Conservation (phyloP, 2,888 invertebrate genomes). For the Melanostoma mellinum region DNA sequence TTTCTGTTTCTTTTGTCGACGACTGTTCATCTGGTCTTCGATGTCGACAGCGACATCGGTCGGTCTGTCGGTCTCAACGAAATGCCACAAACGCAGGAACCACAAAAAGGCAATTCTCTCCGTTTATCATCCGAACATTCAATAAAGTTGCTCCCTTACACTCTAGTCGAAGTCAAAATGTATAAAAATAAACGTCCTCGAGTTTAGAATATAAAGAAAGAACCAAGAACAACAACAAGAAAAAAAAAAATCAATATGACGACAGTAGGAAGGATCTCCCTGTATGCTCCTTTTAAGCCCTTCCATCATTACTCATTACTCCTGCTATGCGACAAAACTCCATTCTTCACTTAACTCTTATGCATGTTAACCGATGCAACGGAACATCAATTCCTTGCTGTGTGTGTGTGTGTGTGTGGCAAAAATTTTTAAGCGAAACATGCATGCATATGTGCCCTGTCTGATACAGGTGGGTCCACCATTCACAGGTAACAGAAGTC, state of each 20-base stretch:
- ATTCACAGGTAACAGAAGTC: conserved; percentile 42
- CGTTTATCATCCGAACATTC: conserved; percentile 49
- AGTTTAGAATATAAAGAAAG: conserved; percentile 41
- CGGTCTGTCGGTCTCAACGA: conserved; percentile 18
- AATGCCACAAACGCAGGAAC: conserved; percentile 31
- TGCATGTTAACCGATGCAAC: conserved; percentile 47
- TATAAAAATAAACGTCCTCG: conserved; percentile 23
- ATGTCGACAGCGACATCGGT: background rate
- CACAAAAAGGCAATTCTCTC: conserved; percentile 28
- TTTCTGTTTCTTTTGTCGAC: conserved; percentile 7
- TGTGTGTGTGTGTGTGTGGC: conserved; percentile 24
- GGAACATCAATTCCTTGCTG: conserved; percentile 39
- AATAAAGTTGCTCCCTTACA: conserved; percentile 32
- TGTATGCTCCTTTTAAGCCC: conserved; percentile 7
- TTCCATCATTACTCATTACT: conserved; percentile 54
- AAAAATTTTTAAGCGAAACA: conserved; percentile 28
- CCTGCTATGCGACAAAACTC: conserved; percentile 55
- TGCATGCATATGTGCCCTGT: conserved; percentile 50
- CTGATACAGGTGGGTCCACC: conserved; percentile 60
- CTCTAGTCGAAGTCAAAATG: too few species aligned
- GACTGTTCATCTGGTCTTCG: conserved; percentile 26
- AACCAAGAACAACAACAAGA: conserved; percentile 7
- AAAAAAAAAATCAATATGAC: conserved; percentile 49
- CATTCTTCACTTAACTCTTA: conserved; percentile 45
- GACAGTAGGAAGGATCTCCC: conserved; percentile 23